Evolutionary conservation across 2,888 invertebrate genomes (phyloP).

Genomic region (Andrena dorsata): DNA sequence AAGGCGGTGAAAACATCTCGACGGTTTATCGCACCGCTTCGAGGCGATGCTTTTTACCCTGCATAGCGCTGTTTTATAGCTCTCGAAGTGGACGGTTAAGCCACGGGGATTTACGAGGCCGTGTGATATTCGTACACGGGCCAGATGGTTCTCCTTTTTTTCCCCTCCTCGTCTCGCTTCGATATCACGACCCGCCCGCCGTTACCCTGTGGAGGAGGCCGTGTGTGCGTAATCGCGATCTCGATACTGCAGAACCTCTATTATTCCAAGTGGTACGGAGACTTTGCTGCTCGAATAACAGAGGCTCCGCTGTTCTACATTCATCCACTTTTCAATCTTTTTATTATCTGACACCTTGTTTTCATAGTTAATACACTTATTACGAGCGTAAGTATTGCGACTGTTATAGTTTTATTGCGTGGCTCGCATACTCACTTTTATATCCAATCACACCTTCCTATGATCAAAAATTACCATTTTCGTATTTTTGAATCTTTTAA

Average conservation of each 20-base stretch:
- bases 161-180: background rate
- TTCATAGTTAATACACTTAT: too few relatives aligned
- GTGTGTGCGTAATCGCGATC: background rate
- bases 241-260: background rate
- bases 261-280: background rate
- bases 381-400: too few relatives aligned
- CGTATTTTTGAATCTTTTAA: too few relatives aligned
- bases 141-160: constrained; percentile 43
- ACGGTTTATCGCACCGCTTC: constrained; percentile 63
- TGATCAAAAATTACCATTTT: too few relatives aligned
- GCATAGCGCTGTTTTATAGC: constrained; percentile 58
- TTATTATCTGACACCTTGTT: too few relatives aligned
- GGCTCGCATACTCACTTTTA: too few relatives aligned
- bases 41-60: constrained; percentile 53
- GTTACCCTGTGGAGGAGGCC: background rate
- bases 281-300: too few relatives aligned
- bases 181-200: background rate
- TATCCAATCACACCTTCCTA: too few relatives aligned
- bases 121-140: constrained; percentile 50
- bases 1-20: constrained; percentile 60
- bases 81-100: constrained; percentile 46
- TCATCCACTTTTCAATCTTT: too few relatives aligned
- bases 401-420: too few relatives aligned
- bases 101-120: constrained; percentile 50
- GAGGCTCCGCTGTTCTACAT: too few relatives aligned